Percentiles rank a stretch among this genome's conserved stretches.
phyloP scores from a whole-genome alignment of 2,888 invertebrate species.

The Luperina nickerlii region DNA sequence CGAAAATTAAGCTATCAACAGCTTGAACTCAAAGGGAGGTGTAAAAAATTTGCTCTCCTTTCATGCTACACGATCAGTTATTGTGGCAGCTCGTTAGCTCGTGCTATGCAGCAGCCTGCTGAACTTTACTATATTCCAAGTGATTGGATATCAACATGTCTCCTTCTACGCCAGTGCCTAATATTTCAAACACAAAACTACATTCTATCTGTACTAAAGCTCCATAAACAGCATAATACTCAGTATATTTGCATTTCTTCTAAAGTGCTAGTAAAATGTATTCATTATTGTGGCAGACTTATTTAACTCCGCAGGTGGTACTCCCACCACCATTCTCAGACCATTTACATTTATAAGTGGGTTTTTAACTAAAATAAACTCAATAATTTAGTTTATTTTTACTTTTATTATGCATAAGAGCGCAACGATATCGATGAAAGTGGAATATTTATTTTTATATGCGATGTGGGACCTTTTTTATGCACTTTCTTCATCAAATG shows the following conservation, averaged over 20 bases:
- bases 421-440: slow-evolving; percentile 54
- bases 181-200: background rate
- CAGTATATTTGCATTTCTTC: slow-evolving; percentile 12
- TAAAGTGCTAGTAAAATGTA: slow-evolving; percentile 30
- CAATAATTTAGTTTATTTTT: slow-evolving; percentile 53
- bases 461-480: slow-evolving; percentile 28
- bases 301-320: slow-evolving; percentile 41
- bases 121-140: background rate
- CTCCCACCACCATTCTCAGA: slow-evolving; percentile 20
- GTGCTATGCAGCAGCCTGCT: background rate
- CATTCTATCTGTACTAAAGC: background rate
- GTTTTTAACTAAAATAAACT: slow-evolving; percentile 48
- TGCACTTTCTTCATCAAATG: slow-evolving; percentile 49
- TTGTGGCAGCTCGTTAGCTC: background rate
- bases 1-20: background rate
- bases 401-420: slow-evolving; percentile 46
- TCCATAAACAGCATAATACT: slow-evolving; percentile 8
- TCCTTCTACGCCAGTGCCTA: background rate
- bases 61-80: background rate
- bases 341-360: slow-evolving; percentile 41
- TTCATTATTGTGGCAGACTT: slow-evolving; percentile 20
- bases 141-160: background rate
- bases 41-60: too few species aligned
- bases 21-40: background rate
- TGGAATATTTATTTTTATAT: slow-evolving; percentile 47